Conservation (phyloP, 2,888 invertebrate species). For the Phaedon cochleariae region DNA sequence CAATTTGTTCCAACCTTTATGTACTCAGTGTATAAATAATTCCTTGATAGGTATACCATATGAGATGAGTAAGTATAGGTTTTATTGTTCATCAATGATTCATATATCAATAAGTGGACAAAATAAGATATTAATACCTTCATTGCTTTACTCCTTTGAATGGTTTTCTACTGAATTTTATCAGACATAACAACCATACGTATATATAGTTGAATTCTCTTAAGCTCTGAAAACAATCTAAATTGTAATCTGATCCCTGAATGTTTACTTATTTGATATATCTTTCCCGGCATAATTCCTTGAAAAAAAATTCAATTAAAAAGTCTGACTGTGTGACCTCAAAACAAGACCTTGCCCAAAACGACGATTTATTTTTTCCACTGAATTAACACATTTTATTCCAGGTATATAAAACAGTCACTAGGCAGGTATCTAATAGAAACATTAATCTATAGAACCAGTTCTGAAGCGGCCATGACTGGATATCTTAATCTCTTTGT, state of each 20-base stretch:
- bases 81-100: no score
- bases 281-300: neutral
- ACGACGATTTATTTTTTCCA: slow-evolving; percentile 37
- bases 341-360: slow-evolving; percentile 40
- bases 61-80: no score
- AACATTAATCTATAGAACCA: slow-evolving; percentile 41
- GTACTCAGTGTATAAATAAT: no score
- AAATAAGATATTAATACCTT: no score
- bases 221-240: neutral
- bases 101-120: no score
- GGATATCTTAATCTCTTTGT: slow-evolving; percentile 51
- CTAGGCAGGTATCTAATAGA: slow-evolving; percentile 33
- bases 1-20: no score
- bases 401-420: slow-evolving; percentile 38
- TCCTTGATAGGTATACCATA: no score
- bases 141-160: no score
- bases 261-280: neutral
- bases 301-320: slow-evolving; percentile 29
- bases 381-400: slow-evolving; percentile 47
- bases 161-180: no score
- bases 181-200: neutral
- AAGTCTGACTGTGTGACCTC: slow-evolving; percentile 39
- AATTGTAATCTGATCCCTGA: neutral
- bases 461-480: slow-evolving; percentile 43
- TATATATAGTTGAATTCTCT: neutral